Conservation (phyloP, 2,888 invertebrate genomes). For the Anthoptus insignis region DNA sequence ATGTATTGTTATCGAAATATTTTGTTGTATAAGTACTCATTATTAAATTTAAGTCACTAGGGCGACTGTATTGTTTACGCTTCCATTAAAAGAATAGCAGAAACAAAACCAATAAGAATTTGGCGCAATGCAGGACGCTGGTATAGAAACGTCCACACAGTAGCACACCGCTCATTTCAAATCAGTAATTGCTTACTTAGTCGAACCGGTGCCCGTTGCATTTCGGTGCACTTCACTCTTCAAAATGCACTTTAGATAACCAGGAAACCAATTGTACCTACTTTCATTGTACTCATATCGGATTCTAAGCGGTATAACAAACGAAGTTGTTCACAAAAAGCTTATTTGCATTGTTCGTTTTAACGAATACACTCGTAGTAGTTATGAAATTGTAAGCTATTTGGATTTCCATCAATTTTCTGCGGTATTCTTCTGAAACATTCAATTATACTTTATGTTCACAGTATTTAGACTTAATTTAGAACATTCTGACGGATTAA, state of each 20-base stretch:
- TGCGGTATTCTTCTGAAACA: no score
- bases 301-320: background rate
- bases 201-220: conserved; percentile 60
- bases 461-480: background rate
- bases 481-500: conserved; percentile 5
- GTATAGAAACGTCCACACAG: conserved; percentile 70
- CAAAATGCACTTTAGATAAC: conserved; percentile 18
- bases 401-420: no score
- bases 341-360: background rate
- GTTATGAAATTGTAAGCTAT: background rate
- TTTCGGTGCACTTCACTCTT: conserved; percentile 48
- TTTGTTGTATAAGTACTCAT: conserved; percentile 6
- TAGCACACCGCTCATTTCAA: conserved; percentile 72
- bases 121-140: conserved; percentile 83
- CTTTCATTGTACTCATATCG: background rate
- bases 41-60: background rate
- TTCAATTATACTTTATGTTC: no score
- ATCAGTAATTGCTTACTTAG: conserved; percentile 68
- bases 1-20: conserved; percentile 8
- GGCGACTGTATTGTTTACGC: conserved; percentile 41
- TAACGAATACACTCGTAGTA: conserved; percentile 2
- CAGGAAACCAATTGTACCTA: background rate
- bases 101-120: conserved; percentile 72
- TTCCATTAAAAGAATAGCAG: conserved; percentile 75
- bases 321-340: background rate